Evolutionary conservation across 2,797 vertebrate species (phyloP).

Genomic region (Synanceia verrucosa): DNA sequence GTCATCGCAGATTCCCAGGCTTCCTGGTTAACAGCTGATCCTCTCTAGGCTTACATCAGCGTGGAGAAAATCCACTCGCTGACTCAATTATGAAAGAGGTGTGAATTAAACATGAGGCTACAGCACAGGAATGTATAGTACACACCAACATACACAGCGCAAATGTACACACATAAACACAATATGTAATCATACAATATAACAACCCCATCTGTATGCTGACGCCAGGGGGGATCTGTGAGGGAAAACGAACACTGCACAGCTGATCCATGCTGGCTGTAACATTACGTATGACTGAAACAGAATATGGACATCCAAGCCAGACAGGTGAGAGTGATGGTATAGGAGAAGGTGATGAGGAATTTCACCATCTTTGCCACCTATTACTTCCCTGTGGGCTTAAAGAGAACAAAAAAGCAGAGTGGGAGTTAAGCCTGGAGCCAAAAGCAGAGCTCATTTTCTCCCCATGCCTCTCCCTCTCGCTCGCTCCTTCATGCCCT

Average conservation of each 20-base stretch:
- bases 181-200: constrained; percentile 33
- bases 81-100: constrained; percentile 81
- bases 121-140: constrained; percentile 57
- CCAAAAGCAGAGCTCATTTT: constrained; percentile 52
- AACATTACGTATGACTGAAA: not conserved
- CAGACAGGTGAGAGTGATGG: constrained; percentile 16
- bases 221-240: constrained; percentile 16
- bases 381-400: constrained; percentile 59
- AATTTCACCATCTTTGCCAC: constrained; percentile 43
- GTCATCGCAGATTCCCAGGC: constrained; percentile 48
- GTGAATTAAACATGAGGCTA: constrained; percentile 81
- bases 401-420: constrained; percentile 56
- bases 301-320: not conserved
- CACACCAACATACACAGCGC: constrained; percentile 34
- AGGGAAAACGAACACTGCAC: not conserved
- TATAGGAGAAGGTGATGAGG: constrained; percentile 31
- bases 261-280: not conserved
- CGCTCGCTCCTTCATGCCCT: constrained; percentile 50
- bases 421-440: constrained; percentile 66
- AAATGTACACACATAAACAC: constrained; percentile 33
- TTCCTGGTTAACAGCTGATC: constrained; percentile 77
- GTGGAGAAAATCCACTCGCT: constrained; percentile 72
- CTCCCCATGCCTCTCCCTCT: constrained; percentile 25
- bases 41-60: constrained; percentile 64
- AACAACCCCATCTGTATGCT: constrained; percentile 44